Conservation (phyloP, 2,888 invertebrate genomes). For the Meandrusa payeni region DNA sequence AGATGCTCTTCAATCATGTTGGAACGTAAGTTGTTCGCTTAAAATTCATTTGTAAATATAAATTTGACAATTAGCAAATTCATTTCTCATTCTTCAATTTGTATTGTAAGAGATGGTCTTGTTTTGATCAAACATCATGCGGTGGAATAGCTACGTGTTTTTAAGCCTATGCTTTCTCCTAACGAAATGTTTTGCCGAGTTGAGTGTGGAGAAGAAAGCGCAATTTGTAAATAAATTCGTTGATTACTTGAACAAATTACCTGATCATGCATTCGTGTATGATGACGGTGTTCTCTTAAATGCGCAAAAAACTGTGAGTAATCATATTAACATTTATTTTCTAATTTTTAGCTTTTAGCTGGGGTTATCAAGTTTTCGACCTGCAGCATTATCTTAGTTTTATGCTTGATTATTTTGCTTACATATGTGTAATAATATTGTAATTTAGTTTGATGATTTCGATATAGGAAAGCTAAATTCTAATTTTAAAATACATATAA, state of each 20-base stretch:
- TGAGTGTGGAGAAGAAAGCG: slow-evolving; percentile 44
- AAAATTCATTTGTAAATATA: slow-evolving; percentile 6
- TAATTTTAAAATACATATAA: too few relatives aligned
- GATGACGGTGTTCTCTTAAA: slow-evolving; percentile 64
- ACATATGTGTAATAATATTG: too few relatives aligned
- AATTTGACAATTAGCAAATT: slow-evolving; percentile 11
- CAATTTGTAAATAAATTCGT: slow-evolving; percentile 61
- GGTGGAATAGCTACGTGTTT: slow-evolving; percentile 37
- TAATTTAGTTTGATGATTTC: too few relatives aligned
- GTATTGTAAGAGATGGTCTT: slow-evolving; percentile 44
- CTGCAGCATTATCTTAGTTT: slow-evolving; percentile 11
- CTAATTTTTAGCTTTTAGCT: slow-evolving; percentile 25
- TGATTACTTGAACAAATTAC: slow-evolving; percentile 69
- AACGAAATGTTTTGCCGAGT: slow-evolving; percentile 45
- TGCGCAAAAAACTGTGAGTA: slow-evolving; percentile 70
- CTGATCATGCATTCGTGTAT: slow-evolving; percentile 63
- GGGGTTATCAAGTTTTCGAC: slow-evolving; percentile 33
- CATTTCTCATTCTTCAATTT: slow-evolving; percentile 29
- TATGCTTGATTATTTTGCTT: slow-evolving; percentile 3
- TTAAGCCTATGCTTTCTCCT: slow-evolving; percentile 38
- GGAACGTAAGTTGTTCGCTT: background rate
- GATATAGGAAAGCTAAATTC: too few relatives aligned
- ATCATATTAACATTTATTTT: slow-evolving; percentile 17
- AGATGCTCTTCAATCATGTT: background rate
- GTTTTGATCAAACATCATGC: slow-evolving; percentile 47